Conservation (phyloP, 2,797 vertebrate genomes). For the Ceryle rudis region DNA sequence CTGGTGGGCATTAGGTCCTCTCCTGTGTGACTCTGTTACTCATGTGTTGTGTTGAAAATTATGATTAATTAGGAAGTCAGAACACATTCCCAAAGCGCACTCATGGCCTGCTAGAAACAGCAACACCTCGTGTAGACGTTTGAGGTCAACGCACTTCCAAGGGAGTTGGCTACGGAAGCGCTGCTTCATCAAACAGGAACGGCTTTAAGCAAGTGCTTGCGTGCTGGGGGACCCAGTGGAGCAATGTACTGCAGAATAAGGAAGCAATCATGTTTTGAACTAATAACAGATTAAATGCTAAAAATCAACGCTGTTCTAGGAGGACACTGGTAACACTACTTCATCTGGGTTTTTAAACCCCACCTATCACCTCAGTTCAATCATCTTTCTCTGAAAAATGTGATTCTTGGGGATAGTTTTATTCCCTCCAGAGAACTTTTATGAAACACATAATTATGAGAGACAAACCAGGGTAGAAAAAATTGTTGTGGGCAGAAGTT, state of each 20-base stretch:
- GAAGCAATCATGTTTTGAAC: neutral
- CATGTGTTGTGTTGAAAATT: neutral
- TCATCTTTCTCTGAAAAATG: neutral
- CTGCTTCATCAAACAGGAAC: neutral
- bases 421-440: neutral
- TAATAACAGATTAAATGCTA: neutral
- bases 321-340: neutral
- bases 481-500: neutral
- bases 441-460: neutral
- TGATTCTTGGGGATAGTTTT: neutral
- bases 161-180: neutral
- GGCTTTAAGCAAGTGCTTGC: neutral
- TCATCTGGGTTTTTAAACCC: neutral
- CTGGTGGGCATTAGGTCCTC: neutral
- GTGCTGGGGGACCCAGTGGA: accelerated
- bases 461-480: neutral
- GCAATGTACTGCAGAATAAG: neutral
- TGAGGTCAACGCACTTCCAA: neutral
- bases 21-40: accelerated
- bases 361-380: neutral
- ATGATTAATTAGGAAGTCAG: neutral
- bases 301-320: neutral
- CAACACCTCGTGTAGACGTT: neutral
- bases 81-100: neutral
- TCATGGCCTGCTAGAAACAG: neutral